Evolutionary conservation across 30 jellyfish, hydroid and myxozoan genomes (phyloP).

Genomic region (Pseudorhiza aurosa): DNA sequence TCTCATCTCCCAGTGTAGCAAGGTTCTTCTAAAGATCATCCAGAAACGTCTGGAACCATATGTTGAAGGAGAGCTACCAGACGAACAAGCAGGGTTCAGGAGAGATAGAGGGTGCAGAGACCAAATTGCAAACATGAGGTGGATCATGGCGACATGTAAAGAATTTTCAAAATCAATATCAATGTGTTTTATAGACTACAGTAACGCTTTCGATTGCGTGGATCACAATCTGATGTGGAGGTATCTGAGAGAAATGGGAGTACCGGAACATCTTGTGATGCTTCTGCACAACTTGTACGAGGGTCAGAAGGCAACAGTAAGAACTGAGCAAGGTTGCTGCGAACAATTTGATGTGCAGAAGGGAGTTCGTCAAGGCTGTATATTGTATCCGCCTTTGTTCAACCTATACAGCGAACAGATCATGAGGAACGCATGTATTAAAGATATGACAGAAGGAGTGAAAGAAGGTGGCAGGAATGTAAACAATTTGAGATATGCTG

Average conservation of each 20-base stretch:
- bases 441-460: not conserved
- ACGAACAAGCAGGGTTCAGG: constrained; percentile 49
- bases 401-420: constrained; percentile 25
- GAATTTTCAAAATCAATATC: not conserved
- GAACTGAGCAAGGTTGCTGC: constrained; percentile 1
- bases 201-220: constrained; percentile 53
- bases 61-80: constrained; percentile 4
- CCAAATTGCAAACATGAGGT: constrained; percentile 25
- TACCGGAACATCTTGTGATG: constrained; percentile 29
- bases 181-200: constrained; percentile 19
- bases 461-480: constrained; percentile 4
- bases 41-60: constrained; percentile 1
- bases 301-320: constrained; percentile 33
- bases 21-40: constrained; percentile 40
- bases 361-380: constrained; percentile 42
- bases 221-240: constrained; percentile 14
- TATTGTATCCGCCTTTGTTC: constrained; percentile 15
- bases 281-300: constrained; percentile 16
- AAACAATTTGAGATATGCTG: constrained; percentile 22
- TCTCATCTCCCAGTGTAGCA: constrained; percentile 29
- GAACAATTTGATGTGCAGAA: not conserved
- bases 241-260: constrained; percentile 8
- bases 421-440: constrained; percentile 20
- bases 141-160: constrained; percentile 23
- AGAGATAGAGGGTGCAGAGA: constrained; percentile 25